Evolutionary conservation across 1,140 invertebrate species (phyloP).

Genomic region (Drosophila biarmipes): DNA sequence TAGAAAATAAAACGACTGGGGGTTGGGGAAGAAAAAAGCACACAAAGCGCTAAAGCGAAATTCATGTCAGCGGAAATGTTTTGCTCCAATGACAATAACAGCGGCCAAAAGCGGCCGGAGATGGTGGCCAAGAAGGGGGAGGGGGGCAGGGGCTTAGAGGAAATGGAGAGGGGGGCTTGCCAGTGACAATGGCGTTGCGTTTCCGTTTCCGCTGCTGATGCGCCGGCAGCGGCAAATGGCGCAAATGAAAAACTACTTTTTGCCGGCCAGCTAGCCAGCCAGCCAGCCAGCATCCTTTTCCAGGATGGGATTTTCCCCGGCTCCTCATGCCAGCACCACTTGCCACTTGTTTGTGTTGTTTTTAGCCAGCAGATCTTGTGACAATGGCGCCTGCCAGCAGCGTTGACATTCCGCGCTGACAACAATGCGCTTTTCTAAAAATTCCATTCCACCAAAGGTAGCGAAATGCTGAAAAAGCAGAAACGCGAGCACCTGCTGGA

Average conservation of each 20-base stretch:
- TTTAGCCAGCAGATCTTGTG: constrained; percentile 51
- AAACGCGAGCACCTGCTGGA: constrained; percentile 16
- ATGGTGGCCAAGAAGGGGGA: constrained; percentile 29
- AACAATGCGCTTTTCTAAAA: constrained; percentile 54
- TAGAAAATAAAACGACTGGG: constrained; percentile 13
- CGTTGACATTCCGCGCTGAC: constrained; percentile 62
- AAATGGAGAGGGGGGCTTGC: constrained; percentile 10
- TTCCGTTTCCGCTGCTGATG: constrained; percentile 64
- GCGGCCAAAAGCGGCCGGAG: constrained; percentile 47
- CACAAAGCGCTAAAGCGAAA: constrained; percentile 51
- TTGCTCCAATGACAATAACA: constrained; percentile 64
- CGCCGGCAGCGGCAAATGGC: constrained; percentile 49
- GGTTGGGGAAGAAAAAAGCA: constrained; percentile 17
- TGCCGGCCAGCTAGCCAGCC: constrained; percentile 32
- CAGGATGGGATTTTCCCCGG: constrained; percentile 9
- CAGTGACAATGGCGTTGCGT: constrained; percentile 71
- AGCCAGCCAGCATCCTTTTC: constrained; percentile 39
- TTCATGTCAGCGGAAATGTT: constrained; percentile 63
- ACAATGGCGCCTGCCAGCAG: constrained; percentile 42
- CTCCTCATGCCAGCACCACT: constrained; percentile 27
- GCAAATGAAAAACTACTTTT: constrained; percentile 61
- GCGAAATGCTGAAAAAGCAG: constrained; percentile 42
- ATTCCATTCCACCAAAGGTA: constrained; percentile 37
- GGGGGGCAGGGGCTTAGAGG: not conserved
- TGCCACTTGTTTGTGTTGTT: constrained; percentile 38